Evolutionary conservation across 2,888 invertebrate genomes (phyloP).

Genomic region (Drosophila ochracea): DNA sequence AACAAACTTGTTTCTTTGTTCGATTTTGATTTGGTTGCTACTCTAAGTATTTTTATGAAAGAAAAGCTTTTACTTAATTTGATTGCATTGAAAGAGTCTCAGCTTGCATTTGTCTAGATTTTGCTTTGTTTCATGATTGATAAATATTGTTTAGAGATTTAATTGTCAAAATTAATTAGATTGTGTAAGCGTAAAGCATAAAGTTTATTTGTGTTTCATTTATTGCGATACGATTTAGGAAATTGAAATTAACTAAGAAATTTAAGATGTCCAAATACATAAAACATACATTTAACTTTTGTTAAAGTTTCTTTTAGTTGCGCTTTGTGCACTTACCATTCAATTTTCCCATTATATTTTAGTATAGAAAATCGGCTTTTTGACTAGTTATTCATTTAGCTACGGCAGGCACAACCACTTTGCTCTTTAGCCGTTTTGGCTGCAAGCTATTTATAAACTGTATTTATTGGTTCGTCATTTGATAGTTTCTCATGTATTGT

Average conservation of each 20-base stretch:
- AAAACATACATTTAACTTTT: too few species aligned
- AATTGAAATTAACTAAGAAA: neutral
- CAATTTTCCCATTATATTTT: slow-evolving; percentile 15
- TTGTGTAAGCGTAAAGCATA: neutral
- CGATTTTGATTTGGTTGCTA: neutral
- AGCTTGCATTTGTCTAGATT: slow-evolving; percentile 2
- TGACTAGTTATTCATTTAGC: slow-evolving; percentile 9
- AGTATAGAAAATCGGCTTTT: neutral
- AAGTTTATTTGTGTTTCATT: neutral
- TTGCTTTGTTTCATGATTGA: slow-evolving; percentile 21
- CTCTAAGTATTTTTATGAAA: slow-evolving; percentile 37
- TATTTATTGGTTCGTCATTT: slow-evolving; percentile 67
- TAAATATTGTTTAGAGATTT: neutral
- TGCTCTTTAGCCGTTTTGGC: slow-evolving; percentile 56
- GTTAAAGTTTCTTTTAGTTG: neutral
- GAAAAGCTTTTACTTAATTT: slow-evolving; percentile 50
- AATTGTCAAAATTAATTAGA: neutral
- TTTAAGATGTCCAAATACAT: neutral
- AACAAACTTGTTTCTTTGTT: slow-evolving; percentile 69
- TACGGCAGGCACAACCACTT: slow-evolving; percentile 14
- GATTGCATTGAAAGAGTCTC: slow-evolving; percentile 27
- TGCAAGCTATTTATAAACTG: slow-evolving; percentile 56
- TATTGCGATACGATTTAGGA: neutral
- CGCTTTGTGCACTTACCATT: neutral
- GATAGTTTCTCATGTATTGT: slow-evolving; percentile 20